Conservation (phyloP, 2,113 vertebrate species). For the Chlamydotis undulata region DNA sequence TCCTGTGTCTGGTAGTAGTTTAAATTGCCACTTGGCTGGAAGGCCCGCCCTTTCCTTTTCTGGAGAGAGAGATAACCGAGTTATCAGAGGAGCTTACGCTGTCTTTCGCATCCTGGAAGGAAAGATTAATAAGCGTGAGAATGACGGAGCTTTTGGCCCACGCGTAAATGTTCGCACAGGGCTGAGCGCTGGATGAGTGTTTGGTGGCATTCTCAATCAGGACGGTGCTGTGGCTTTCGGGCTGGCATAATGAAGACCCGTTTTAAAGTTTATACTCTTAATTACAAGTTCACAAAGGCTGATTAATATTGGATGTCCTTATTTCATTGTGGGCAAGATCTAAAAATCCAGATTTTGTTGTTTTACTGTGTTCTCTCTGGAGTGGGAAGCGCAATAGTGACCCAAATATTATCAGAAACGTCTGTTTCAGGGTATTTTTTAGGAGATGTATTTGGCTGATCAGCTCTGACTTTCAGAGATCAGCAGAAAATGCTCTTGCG, state of each 20-base stretch:
- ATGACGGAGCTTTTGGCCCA: conserved; percentile 9
- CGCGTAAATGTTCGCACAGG: background rate
- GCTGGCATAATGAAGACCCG: background rate
- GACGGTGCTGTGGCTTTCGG: background rate
- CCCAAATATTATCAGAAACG: conserved; percentile 22
- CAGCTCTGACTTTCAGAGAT: conserved; percentile 54
- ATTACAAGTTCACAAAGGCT: background rate
- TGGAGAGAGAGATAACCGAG: conserved; percentile 50
- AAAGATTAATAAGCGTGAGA: conserved; percentile 41
- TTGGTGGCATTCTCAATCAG: background rate
- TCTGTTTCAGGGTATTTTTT: conserved; percentile 48
- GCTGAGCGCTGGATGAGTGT: background rate
- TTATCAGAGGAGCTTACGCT: conserved; percentile 4
- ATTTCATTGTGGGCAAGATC: background rate
- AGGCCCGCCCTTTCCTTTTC: conserved; percentile 52
- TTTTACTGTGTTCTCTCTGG: background rate
- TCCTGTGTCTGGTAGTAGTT: background rate
- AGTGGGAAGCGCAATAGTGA: background rate
- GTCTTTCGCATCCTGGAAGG: conserved; percentile 22
- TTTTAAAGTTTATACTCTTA: background rate
- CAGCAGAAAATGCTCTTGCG: conserved; percentile 62
- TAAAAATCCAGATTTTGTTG: background rate
- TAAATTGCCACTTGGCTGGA: background rate
- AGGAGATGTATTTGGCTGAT: conserved; percentile 56
- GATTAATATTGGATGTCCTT: background rate